Evolutionary conservation across 1,140 invertebrate genomes (phyloP).

Genomic region (Armadillidium nasatum): DNA sequence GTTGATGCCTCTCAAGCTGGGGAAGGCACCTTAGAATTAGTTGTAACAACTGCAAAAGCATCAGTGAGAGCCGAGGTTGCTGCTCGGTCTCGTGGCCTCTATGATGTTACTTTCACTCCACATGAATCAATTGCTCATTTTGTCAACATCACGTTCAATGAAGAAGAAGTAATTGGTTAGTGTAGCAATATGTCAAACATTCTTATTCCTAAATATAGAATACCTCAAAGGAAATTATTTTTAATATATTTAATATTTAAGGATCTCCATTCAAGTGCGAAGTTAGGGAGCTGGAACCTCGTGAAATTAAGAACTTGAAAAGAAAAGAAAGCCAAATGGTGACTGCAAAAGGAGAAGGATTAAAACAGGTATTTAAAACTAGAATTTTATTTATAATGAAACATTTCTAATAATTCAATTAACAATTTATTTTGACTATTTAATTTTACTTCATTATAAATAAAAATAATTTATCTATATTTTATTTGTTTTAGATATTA

Average conservation of each 20-base stretch:
- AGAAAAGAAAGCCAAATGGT: slow-evolving; percentile 48
- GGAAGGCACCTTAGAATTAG: slow-evolving; percentile 89
- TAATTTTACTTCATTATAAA: too few relatives aligned
- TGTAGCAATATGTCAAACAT: background rate
- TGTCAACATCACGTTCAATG: slow-evolving; percentile 95
- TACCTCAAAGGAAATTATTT: too few relatives aligned
- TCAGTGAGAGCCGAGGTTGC: slow-evolving; percentile 62
- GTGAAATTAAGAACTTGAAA: slow-evolving; percentile 48
- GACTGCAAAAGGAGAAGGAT: slow-evolving; percentile 52
- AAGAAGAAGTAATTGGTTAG: slow-evolving; percentile 75
- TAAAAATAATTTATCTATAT: background rate
- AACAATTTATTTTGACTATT: too few relatives aligned
- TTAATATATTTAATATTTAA: slow-evolving; percentile 46
- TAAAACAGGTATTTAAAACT: slow-evolving; percentile 48
- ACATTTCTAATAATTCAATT: too few relatives aligned
- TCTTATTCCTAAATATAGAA: too few relatives aligned
- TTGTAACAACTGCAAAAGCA: slow-evolving; percentile 83
- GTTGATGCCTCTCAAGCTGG: slow-evolving; percentile 94
- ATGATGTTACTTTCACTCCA: slow-evolving; percentile 95
- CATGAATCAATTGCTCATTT: slow-evolving; percentile 82
- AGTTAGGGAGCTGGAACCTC: slow-evolving; percentile 51
- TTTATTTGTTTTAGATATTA: slow-evolving; percentile 49
- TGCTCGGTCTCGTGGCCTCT: slow-evolving; percentile 81
- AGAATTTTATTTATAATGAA: too few relatives aligned
- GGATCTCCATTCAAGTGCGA: slow-evolving; percentile 81